Evolutionary conservation across 1,140 invertebrate genomes (phyloP).

Genomic region (Elysia chlorotica): DNA sequence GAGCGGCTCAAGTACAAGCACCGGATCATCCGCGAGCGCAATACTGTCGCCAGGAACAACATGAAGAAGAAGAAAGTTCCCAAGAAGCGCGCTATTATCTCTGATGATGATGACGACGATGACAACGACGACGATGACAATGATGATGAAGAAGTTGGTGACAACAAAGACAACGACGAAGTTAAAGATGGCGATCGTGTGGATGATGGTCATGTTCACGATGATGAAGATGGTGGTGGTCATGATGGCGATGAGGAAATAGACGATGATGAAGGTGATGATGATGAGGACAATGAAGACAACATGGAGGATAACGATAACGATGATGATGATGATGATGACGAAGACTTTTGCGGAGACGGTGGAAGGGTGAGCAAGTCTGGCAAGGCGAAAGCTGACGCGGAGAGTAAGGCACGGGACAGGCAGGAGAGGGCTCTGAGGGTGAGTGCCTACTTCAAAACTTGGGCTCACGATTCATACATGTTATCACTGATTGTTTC

Average conservation of each 20-base stretch:
- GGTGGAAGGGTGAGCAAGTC: background rate
- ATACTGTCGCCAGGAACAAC: too few relatives aligned
- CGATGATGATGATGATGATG: constrained; percentile 26
- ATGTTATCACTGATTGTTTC: background rate
- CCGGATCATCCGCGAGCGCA: constrained; percentile 13
- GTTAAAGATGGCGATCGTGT: constrained; percentile 80
- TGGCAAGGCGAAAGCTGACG: constrained; percentile 7
- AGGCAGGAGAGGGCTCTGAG: constrained; percentile 16
- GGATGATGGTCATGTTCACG: constrained; percentile 79
- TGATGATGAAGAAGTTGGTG: too few relatives aligned
- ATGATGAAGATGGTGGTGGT: constrained; percentile 26
- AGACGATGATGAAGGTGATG: constrained; percentile 72
- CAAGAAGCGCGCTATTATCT: too few relatives aligned
- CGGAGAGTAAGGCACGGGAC: constrained; percentile 11
- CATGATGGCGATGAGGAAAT: constrained; percentile 19
- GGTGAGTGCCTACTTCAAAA: background rate
- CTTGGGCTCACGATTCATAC: background rate
- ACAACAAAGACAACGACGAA: background rate
- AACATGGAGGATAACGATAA: constrained; percentile 64
- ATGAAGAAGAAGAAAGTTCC: too few relatives aligned
- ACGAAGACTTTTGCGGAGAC: constrained; percentile 13
- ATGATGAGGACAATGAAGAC: constrained; percentile 86
- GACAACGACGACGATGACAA: too few relatives aligned
- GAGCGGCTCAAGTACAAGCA: constrained; percentile 18
- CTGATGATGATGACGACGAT: too few relatives aligned